These are phyloP conservation scores for Germaria angustata DNA, from an alignment of 2,888 invertebrate species.

Conservation along the genomic window DNA sequence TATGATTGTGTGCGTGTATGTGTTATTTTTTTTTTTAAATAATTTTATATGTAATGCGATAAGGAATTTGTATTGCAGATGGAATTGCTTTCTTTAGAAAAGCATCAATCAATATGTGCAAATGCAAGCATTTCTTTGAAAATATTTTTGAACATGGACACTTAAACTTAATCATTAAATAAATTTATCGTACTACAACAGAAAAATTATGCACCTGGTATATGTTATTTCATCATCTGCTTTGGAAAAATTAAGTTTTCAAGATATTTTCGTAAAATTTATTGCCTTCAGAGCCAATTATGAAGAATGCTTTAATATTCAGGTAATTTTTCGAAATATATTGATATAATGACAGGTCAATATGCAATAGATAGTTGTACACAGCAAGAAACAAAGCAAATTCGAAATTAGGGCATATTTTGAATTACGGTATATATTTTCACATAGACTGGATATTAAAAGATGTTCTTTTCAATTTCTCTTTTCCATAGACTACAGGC, in stretches of 20 bases:
- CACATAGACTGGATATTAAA: no score
- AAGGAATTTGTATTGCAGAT: slow-evolving; percentile 28
- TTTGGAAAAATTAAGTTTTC: background rate
- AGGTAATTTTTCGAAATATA: no score
- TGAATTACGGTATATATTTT: no score
- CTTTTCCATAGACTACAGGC: no score
- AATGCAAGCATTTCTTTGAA: slow-evolving; percentile 37
- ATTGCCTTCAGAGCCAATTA: no score
- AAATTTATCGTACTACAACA: background rate
- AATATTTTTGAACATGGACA: slow-evolving; percentile 5
- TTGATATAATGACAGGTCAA: no score
- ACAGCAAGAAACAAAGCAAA: no score
- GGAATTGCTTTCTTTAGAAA: slow-evolving; percentile 45
- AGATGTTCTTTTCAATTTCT: no score
- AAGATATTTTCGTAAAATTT: background rate
- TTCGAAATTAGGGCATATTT: no score
- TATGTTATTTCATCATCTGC: background rate
- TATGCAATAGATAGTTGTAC: no score
- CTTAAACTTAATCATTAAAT: background rate
- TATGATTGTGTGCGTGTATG: background rate
- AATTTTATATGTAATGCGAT: slow-evolving; percentile 7
- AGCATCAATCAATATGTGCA: slow-evolving; percentile 52
- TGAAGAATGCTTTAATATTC: no score
- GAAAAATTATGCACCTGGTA: background rate
- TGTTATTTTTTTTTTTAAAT: background rate